phyloP scores from a whole-genome alignment of 2,888 invertebrate species.

The Drosophila flavopinicola region DNA sequence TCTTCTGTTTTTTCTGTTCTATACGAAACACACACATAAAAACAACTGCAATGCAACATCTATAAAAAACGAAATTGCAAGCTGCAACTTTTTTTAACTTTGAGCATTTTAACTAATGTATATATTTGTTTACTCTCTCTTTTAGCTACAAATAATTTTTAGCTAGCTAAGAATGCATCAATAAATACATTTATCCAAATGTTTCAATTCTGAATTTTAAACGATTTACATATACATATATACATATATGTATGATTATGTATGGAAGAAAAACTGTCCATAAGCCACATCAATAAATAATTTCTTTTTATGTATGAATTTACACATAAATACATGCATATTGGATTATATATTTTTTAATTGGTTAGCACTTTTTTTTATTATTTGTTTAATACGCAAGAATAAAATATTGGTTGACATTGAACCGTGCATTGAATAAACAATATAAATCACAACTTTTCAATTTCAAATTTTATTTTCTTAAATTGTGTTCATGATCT shows the following conservation, averaged over 20 bases:
- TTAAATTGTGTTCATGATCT: constrained; percentile 14
- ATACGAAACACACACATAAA: constrained; percentile 44
- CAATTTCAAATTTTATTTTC: constrained; percentile 50
- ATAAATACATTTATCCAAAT: constrained; percentile 73
- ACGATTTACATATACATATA: constrained; percentile 25
- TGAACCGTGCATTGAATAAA: constrained; percentile 71
- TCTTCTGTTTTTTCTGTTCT: background rate
- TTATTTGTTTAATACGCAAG: constrained; percentile 35
- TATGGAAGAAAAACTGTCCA: constrained; percentile 82
- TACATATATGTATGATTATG: constrained; percentile 30
- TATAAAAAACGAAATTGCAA: constrained; percentile 50
- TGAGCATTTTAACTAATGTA: constrained; percentile 34
- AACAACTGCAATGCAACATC: constrained; percentile 58
- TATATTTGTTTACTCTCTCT: constrained; percentile 25
- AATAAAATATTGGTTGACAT: constrained; percentile 54
- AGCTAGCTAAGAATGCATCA: constrained; percentile 75
- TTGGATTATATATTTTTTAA: constrained; percentile 26
- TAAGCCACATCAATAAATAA: constrained; percentile 67
- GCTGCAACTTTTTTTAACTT: constrained; percentile 44
- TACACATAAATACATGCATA: constrained; percentile 30
- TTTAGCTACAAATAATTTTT: constrained; percentile 55
- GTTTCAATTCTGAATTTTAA: constrained; percentile 30
- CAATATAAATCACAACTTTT: constrained; percentile 75
- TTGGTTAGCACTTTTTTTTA: constrained; percentile 40
- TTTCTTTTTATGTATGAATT: constrained; percentile 31